Evolutionary conservation across 1,140 invertebrate species (phyloP), one percentile per base, ranked within the genome.

Genomic region (Brachionus calyciflorus): DNA sequence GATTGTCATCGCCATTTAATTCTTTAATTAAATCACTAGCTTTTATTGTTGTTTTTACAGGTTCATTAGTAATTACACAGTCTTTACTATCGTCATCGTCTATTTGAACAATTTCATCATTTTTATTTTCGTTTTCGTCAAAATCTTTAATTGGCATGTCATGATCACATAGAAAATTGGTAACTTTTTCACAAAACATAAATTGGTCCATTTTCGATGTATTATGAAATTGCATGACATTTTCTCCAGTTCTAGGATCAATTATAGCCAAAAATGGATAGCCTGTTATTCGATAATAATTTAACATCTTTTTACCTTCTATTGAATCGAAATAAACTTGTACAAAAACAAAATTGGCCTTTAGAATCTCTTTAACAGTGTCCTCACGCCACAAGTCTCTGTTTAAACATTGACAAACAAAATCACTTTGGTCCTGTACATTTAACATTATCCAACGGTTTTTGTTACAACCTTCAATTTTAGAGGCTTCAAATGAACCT

Each of bases 201-300:
- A 73, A 51, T 70, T 41, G 40, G 68, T 44, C 80, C 30, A 19
- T 26, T 57, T 41, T 57, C 21, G 14, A 79, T 77, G 33, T 76
- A 55, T 77, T 80, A 14, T 33, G 37, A 24, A 73, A 73, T 55
- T 73, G 46, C 46, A 55, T 51, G 24, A 73, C 46, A 37, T 73
- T 73, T 55, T 73, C 83, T 81, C 91, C 91, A 63, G 91, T 92
- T 80, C 89, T 86, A 24, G 91, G 91, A 86, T 92, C 91, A 70
- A 92, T 84, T 9, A 92, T 85, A 77, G 90, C 89, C 77, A 92
- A 83, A 81, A 91, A 90, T 3, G 91, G 91, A 81, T 88, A 90
- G n/a, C 85, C 80, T 5, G 81, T 81, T 21, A 91, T 87, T 28
- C 88, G 88, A 81, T 92, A 92, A 81, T 91, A 91, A 78, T 89